phyloP scores from a whole-genome alignment of 2,797 vertebrate genomes.

The Lepidocolaptes lacrymiger region DNA sequence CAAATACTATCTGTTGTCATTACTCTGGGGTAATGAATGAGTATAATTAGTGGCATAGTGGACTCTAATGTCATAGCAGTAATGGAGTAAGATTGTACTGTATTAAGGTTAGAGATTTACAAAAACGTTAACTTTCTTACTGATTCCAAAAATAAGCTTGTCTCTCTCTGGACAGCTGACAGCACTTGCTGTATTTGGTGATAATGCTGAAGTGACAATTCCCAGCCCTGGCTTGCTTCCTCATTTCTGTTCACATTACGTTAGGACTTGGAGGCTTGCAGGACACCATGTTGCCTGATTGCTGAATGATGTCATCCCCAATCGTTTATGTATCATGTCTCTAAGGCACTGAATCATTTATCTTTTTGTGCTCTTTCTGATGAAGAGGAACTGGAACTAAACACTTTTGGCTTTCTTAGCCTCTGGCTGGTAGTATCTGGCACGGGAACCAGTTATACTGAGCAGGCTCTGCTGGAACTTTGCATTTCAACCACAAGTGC shows the following conservation, averaged over 20 bases:
- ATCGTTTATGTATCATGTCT: neutral
- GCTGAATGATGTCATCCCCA: slow-evolving; percentile 9
- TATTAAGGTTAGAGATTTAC: neutral
- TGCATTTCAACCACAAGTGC: neutral
- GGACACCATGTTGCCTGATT: neutral
- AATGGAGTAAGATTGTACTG: neutral
- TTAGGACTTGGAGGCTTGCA: neutral
- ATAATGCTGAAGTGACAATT: neutral
- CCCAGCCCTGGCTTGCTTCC: neutral
- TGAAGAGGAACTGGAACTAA: neutral
- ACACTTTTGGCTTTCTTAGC: slow-evolving; percentile 6
- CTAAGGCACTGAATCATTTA: slow-evolving; percentile 1
- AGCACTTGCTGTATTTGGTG: neutral
- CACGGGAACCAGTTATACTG: neutral
- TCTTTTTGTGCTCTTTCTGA: slow-evolving; percentile 21
- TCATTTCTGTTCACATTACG: neutral
- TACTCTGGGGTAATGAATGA: neutral
- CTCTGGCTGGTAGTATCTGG: slow-evolving; percentile 5
- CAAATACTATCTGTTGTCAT: neutral
- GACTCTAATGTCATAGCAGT: neutral
- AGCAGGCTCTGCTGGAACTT: neutral
- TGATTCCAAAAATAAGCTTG: neutral
- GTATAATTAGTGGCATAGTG: neutral
- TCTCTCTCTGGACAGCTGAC: neutral
- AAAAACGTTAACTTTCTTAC: neutral